A percentile compares a stretch with the other conserved stretches of the same genome.
These are phyloP conservation scores for Oncorhynchus nerka DNA, from an alignment of 2,113 vertebrate species.

Conservation along the genomic window DNA sequence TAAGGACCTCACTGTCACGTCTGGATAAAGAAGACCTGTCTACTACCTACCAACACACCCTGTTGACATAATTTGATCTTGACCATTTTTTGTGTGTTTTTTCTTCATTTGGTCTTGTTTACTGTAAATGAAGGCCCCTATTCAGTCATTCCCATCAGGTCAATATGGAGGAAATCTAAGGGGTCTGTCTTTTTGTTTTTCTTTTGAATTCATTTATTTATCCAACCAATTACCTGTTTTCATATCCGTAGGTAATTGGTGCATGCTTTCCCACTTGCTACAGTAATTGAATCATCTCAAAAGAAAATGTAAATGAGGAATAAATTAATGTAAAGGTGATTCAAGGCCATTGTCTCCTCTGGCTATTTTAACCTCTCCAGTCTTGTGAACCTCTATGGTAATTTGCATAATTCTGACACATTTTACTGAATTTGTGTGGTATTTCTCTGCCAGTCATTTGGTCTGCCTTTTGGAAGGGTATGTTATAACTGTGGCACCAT, in stretches of 20 bases:
- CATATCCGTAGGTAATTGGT: constrained; percentile 57
- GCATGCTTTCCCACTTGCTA: constrained; percentile 48
- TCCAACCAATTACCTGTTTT: constrained; percentile 44
- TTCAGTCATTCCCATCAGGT: constrained; percentile 50
- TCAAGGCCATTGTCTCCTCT: constrained; percentile 31
- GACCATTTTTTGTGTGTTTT: constrained; percentile 45
- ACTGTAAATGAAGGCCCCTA: constrained; percentile 8
- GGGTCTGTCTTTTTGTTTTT: background rate
- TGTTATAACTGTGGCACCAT: background rate
- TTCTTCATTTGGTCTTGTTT: constrained; percentile 21
- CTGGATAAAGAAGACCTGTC: constrained; percentile 30
- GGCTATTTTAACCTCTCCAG: background rate
- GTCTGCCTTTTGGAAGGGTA: background rate
- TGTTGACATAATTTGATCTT: constrained; percentile 34
- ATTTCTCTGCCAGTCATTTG: background rate
- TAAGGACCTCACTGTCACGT: constrained; percentile 15
- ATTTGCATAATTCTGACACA: constrained; percentile 26
- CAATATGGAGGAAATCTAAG: constrained; percentile 48
- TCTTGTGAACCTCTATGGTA: background rate
- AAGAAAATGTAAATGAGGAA: constrained; percentile 74
- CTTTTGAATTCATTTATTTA: constrained; percentile 36
- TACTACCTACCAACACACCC: background rate
- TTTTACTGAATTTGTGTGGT: constrained; percentile 4
- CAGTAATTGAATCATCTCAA: constrained; percentile 48
- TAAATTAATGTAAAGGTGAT: constrained; percentile 60